A percentile compares a stretch with the other conserved stretches of the same genome.
phyloP scores from a whole-genome alignment of 1,140 invertebrate species.

The Pentalonia nigronervosa region DNA sequence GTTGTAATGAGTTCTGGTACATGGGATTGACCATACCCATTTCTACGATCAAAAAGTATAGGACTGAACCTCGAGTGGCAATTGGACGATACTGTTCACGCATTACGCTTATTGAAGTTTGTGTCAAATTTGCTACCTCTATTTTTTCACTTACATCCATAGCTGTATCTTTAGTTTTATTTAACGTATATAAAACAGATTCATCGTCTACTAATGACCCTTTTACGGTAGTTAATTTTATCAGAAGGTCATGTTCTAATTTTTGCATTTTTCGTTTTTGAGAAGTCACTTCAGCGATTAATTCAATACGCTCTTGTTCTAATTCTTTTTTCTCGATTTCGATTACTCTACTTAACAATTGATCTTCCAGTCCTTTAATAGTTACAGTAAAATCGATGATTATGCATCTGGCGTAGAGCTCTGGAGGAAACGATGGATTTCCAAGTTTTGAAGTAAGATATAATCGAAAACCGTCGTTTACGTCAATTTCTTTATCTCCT shows the following conservation, averaged over 20 bases:
- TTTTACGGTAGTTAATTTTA: constrained; percentile 79
- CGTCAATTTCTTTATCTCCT: constrained; percentile 83
- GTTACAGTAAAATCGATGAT: constrained; percentile 93
- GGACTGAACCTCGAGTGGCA: constrained; percentile 82
- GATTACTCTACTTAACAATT: constrained; percentile 74
- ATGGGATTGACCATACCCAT: constrained; percentile 93
- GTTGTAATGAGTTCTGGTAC: constrained; percentile 90
- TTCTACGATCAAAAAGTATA: constrained; percentile 93
- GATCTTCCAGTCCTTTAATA: constrained; percentile 87
- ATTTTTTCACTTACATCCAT: constrained; percentile 85
- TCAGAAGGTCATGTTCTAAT: constrained; percentile 89
- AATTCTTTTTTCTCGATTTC: constrained; percentile 72
- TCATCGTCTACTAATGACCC: constrained; percentile 94
- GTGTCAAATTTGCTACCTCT: constrained; percentile 74
- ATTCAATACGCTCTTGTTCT: constrained; percentile 83
- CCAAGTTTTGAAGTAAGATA: constrained; percentile 90
- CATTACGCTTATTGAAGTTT: constrained; percentile 77
- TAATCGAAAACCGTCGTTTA: constrained; percentile 79
- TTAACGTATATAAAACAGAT: constrained; percentile 84
- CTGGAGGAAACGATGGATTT: constrained; percentile 91
- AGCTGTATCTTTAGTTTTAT: constrained; percentile 84
- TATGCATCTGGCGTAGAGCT: constrained; percentile 88
- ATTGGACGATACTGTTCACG: constrained; percentile 84
- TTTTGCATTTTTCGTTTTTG: constrained; percentile 81
- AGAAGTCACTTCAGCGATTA: constrained; percentile 84